Evolutionary conservation across 2,888 invertebrate species (phyloP).

Genomic region (Athalia cordata): DNA sequence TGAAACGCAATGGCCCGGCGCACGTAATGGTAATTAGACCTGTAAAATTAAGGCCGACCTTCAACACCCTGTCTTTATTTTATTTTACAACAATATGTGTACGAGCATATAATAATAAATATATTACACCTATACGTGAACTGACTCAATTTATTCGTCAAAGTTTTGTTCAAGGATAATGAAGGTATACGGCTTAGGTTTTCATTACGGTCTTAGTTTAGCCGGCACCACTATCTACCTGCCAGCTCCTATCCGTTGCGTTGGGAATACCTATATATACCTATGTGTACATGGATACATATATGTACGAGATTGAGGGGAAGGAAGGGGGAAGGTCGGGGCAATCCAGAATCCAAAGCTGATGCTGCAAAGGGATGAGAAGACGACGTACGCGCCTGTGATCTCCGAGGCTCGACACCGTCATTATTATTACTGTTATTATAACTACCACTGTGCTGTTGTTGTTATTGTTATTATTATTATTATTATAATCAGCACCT

Average conservation of each 20-base stretch:
- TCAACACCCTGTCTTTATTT: background rate
- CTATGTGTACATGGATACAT: too few relatives aligned
- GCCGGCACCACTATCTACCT: background rate
- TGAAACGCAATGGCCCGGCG: too few relatives aligned
- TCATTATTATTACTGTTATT: constrained; percentile 13
- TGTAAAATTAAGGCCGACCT: constrained; percentile 13
- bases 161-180: constrained; percentile 33
- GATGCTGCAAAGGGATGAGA: too few relatives aligned
- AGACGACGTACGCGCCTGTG: background rate
- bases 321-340: too few relatives aligned
- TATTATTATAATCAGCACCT: constrained; percentile 1
- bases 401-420: background rate
- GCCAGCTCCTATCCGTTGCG: background rate
- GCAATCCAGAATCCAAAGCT: too few relatives aligned
- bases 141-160: constrained; percentile 13
- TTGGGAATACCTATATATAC: too few relatives aligned
- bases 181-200: constrained; percentile 27
- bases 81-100: too few relatives aligned
- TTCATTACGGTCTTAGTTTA: constrained; percentile 26
- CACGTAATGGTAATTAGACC: background rate
- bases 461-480: background rate
- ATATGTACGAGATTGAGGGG: too few relatives aligned
- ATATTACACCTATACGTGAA: background rate
- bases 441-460: background rate
- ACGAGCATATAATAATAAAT: too few relatives aligned